Percentiles rank a stretch among this genome's conserved stretches.
Evolutionary conservation across 2,113 vertebrate species (phyloP).

Genomic region (Tautogolabrus adspersus): DNA sequence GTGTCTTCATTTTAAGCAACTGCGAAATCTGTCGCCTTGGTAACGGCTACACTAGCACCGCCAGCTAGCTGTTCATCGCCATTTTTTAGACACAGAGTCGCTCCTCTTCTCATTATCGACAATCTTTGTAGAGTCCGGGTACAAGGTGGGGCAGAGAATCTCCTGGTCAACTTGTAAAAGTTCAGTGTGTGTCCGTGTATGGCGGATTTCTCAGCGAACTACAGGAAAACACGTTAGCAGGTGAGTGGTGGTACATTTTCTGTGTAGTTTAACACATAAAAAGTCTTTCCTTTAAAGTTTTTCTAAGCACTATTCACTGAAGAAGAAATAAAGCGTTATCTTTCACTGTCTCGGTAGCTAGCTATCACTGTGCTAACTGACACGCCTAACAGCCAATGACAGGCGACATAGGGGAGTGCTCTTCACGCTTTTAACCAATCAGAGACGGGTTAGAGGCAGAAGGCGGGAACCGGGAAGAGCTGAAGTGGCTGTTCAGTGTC

Average conservation of each 20-base stretch:
- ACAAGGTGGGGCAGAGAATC: slow-evolving; percentile 62
- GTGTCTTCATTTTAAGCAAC: no score
- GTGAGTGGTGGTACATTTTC: slow-evolving; percentile 19
- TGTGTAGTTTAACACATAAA: fast-evolving
- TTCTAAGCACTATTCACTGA: not conserved
- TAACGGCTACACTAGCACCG: not conserved
- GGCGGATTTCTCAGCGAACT: slow-evolving; percentile 4
- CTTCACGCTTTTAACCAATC: not conserved
- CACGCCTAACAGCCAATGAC: slow-evolving; percentile 37
- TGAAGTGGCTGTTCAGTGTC: not conserved
- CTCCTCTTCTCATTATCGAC: not conserved
- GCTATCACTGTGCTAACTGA: slow-evolving; percentile 23
- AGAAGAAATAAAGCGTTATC: slow-evolving; percentile 9
- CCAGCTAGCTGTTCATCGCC: no score
- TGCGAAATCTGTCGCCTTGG: not conserved
- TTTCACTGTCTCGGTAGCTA: not conserved
- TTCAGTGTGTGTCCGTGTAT: slow-evolving; percentile 36
- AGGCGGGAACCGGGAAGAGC: slow-evolving; percentile 32
- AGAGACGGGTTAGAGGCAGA: not conserved
- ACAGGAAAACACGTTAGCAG: slow-evolving; percentile 7
- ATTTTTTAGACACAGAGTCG: not conserved
- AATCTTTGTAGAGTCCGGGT: slow-evolving; percentile 42
- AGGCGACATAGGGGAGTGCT: fast-evolving
- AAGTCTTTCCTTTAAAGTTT: not conserved
- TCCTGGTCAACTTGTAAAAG: slow-evolving; percentile 53